Evolutionary conservation across 2,888 invertebrate genomes (phyloP), one percentile per base, ranked within the genome.

Genomic region (Drosophila neonasuta): DNA sequence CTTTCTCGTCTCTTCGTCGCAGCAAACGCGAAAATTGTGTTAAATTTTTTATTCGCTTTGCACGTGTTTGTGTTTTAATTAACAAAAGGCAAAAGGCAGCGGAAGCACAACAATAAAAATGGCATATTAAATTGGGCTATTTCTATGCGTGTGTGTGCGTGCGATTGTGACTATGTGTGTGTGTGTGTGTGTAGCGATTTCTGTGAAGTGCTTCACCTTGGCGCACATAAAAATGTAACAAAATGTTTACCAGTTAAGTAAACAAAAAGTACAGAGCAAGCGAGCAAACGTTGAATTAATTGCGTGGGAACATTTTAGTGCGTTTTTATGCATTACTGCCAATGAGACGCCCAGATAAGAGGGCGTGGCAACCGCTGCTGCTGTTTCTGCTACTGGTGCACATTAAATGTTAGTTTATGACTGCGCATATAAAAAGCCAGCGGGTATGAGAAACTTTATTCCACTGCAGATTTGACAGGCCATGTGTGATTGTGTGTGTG

Each of bases 51-150:
- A 83, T 87, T 65, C 69, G 72, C 51, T 66, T 58, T 77, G 88
- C 83, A 87, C 87, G 83, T 88, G 88, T 88, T 88, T 87, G 83
- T 85, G 79, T 88, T 84, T 84, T 84, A 84, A 84, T 84, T 84
- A 84, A 88, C 86, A 84, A 80, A 74, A 61, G 79, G 71, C 84
- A 59, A 49, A 48, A 50, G 50, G 50, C 41, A 42, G 41, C 42
- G 41, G 30, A 51, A 55, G 56, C 71, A 60, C 86, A 55, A 86
- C 82, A 88, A 86, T 88, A 88, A 88, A 88, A 88, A 68, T 67
- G 74, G 67, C 69, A 72, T 81, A 87, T 83, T 86, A 71, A 86
- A 81, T 79, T 70, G 62, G 62, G 54, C 69, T 55, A 55, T 55
- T 60, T 63, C 54, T 39, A 52, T 56, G 39, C 13, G 30, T 64